These are phyloP conservation scores for Oncorhynchus kisutch DNA, from an alignment of 2,113 vertebrate genomes.

Conservation along the genomic window DNA sequence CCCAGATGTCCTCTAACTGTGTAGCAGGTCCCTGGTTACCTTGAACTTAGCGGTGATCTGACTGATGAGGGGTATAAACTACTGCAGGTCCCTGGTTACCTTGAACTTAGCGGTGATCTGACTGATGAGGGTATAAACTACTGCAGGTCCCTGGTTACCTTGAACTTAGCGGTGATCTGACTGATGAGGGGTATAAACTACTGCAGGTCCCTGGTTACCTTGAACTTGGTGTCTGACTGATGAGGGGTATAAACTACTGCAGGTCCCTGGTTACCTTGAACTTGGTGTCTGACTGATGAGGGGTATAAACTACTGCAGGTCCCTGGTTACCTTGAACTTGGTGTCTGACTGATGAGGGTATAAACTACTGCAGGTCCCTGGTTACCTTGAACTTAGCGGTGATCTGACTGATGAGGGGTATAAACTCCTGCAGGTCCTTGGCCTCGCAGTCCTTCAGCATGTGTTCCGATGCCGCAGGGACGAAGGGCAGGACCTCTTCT, in stretches of 20 bases:
- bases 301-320: slow-evolving; percentile 98
- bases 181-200: slow-evolving; percentile 99
- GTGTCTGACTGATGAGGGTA: slow-evolving; percentile 98
- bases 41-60: slow-evolving; percentile 99
- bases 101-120: slow-evolving; percentile 99
- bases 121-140: slow-evolving; percentile 98
- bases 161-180: slow-evolving; percentile 98
- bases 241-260: slow-evolving; percentile 98
- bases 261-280: slow-evolving; percentile 93
- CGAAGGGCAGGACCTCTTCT: slow-evolving; percentile 95
- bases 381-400: slow-evolving; percentile 92
- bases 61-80: slow-evolving; percentile 98
- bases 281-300: slow-evolving; percentile 98
- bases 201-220: slow-evolving; percentile 91
- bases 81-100: slow-evolving; percentile 90
- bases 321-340: slow-evolving; percentile 92
- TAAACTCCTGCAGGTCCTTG: slow-evolving; percentile 97
- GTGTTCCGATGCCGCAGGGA: slow-evolving; percentile 93
- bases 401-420: slow-evolving; percentile 98
- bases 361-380: slow-evolving; percentile 78
- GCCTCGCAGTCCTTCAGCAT: slow-evolving; percentile 99
- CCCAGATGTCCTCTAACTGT: too few relatives aligned
- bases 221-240: slow-evolving; percentile 99
- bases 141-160: slow-evolving; percentile 91
- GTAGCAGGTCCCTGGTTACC: slow-evolving; percentile 24